These are phyloP conservation scores for Caenorhabditis sp. DNA, from an alignment of 2,888 invertebrate genomes.

Conservation along the genomic window DNA sequence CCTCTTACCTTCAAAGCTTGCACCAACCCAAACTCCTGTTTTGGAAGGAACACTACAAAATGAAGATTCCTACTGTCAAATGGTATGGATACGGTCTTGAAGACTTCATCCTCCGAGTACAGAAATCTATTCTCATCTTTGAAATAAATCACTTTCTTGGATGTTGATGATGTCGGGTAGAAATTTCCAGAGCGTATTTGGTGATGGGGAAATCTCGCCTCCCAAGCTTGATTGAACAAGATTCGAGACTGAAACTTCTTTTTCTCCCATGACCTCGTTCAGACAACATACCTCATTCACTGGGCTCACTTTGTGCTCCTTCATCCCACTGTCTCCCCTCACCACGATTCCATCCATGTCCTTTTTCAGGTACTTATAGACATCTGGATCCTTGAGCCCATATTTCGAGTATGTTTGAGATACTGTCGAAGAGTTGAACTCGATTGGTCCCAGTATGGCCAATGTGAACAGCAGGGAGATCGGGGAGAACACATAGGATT, in stretches of 20 bases:
- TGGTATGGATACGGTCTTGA: slow-evolving; percentile 29
- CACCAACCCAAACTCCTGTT: not conserved
- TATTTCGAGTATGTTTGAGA: not conserved
- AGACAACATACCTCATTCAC: slow-evolving; percentile 9
- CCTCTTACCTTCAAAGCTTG: slow-evolving; percentile 19
- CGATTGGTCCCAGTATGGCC: slow-evolving; percentile 16
- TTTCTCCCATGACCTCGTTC: not conserved
- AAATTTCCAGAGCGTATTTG: not conserved
- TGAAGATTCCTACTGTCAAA: slow-evolving; percentile 9
- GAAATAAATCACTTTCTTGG: not conserved
- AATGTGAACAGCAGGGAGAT: slow-evolving; percentile 23
- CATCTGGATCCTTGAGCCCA: slow-evolving; percentile 14
- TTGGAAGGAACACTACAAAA: slow-evolving; percentile 20
- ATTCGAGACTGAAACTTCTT: slow-evolving; percentile 21
- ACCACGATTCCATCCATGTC: slow-evolving; percentile 19
- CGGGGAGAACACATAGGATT: slow-evolving; percentile 39
- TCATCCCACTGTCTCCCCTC: slow-evolving; percentile 12
- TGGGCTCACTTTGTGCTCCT: slow-evolving; percentile 3
- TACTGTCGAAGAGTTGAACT: slow-evolving; percentile 6
- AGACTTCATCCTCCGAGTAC: slow-evolving; percentile 27
- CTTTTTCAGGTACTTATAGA: slow-evolving; percentile 11
- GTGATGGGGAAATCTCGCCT: not conserved
- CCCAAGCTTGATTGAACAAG: slow-evolving; percentile 33
- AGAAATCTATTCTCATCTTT: slow-evolving; percentile 9
- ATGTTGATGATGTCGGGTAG: not conserved